Conservation (phyloP, 2,797 vertebrate species). For the Ptychadena robeensis region DNA sequence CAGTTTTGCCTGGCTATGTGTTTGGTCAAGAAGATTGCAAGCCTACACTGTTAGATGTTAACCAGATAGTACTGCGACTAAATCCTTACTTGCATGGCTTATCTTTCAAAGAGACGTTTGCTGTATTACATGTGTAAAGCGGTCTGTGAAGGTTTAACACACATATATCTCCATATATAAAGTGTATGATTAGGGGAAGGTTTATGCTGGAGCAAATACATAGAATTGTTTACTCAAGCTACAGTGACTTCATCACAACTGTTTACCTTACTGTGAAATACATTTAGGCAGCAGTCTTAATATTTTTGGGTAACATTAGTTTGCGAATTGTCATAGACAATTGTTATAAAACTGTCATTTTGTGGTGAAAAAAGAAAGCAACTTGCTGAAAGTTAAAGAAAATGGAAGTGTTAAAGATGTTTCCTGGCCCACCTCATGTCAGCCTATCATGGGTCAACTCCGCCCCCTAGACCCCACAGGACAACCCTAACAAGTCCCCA, state of each 20-base stretch:
- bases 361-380: not conserved
- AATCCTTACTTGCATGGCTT: not conserved
- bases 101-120: not conserved
- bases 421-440: too few species aligned
- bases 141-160: too few species aligned
- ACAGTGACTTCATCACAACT: not conserved
- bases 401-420: not conserved
- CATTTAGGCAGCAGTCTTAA: not conserved
- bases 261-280: not conserved
- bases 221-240: not conserved
- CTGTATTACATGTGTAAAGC: too few species aligned
- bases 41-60: not conserved
- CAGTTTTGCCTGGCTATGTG: not conserved
- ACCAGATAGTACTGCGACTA: not conserved
- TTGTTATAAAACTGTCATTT: not conserved
- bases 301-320: not conserved
- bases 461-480: too few species aligned
- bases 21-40: not conserved
- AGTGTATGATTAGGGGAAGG: too few species aligned
- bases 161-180: too few species aligned
- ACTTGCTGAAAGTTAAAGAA: not conserved
- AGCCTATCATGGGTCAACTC: too few species aligned
- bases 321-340: not conserved
- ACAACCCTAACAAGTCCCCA: too few species aligned
- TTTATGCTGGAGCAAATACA: not conserved